Evolutionary conservation across 2,888 invertebrate species (phyloP), one percentile per base, ranked within the genome.

Genomic region (Apodemia mormo): DNA sequence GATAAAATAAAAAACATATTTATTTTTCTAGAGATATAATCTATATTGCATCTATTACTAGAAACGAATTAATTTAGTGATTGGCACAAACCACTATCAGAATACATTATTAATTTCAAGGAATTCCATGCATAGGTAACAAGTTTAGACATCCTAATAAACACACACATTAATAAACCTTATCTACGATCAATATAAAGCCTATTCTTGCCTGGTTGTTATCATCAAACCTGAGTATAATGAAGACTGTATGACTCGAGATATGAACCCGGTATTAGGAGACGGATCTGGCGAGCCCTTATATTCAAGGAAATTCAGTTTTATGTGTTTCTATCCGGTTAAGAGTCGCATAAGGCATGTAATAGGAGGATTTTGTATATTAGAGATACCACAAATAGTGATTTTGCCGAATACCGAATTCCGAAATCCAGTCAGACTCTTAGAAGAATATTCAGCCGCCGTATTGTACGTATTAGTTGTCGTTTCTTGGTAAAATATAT

Each of bases 221-320:
- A 14, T 10, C 61, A 10, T 30, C 33, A 1, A 52, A 5, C 6
- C 33, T 61, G 61, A 5, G 33, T 30, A 9, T 61, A 14, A 14
- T n/a, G 61, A 8, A 61, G 61, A 14, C 40, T 29, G 67, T 65
- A 66, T 61, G 52, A 71, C 43, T 66, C 58, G 29, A 66, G 67
- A 70, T 45, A 29, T 64, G 43, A 64, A 69, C 67, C 71, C 71
- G 71, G 71, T 69, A 66, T 56, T 65, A 2, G 52, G 37, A 71
- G 66, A 65, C 71, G 71, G 71, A 71, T 71, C 66, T 71, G 33
- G 58, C 58, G 12, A 33, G 33, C 61, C 61, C 61, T 61, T 61
- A 61, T 61, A 61, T 61, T 61, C 58, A 61, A 61, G 58, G 58
- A 61, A 61, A 61, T 30, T 61, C 30, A 61, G 58, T 61, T 61